phyloP scores from a whole-genome alignment of 1,140 invertebrate species.

The Acyrthosiphon pisum region DNA sequence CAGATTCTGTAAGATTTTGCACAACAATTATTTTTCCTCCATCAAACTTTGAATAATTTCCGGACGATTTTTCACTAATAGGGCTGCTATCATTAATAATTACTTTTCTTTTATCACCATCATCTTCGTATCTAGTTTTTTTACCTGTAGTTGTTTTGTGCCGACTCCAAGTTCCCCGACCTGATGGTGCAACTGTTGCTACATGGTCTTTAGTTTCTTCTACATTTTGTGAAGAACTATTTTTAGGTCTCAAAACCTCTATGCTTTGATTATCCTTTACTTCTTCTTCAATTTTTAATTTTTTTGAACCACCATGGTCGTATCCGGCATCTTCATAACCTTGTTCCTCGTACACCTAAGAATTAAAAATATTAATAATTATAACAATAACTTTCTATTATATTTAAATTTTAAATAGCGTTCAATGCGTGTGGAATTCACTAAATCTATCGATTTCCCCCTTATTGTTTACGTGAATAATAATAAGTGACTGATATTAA shows the following conservation, averaged over 20 bases:
- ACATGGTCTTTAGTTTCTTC: slow-evolving; percentile 38
- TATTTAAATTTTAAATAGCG: slow-evolving; percentile 21
- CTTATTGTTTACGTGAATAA: slow-evolving; percentile 18
- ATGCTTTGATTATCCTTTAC: slow-evolving; percentile 49
- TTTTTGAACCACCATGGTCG: slow-evolving; percentile 76
- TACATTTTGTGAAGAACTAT: background rate
- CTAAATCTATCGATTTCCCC: slow-evolving; percentile 18
- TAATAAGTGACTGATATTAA: background rate
- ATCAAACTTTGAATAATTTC: slow-evolving; percentile 41
- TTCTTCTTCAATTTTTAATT: slow-evolving; percentile 68
- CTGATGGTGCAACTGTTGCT: background rate
- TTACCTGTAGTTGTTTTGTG: slow-evolving; percentile 30
- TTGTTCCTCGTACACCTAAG: slow-evolving; percentile 76
- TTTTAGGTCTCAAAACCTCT: slow-evolving; percentile 5
- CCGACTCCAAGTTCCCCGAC: slow-evolving; percentile 41
- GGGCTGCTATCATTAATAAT: background rate
- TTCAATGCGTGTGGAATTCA: background rate
- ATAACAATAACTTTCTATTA: slow-evolving; percentile 43
- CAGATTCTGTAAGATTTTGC: background rate
- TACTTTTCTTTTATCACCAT: slow-evolving; percentile 8
- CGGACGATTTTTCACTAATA: slow-evolving; percentile 26
- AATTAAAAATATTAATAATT: slow-evolving; percentile 27
- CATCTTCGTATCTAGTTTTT: slow-evolving; percentile 26
- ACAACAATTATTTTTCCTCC: slow-evolving; percentile 26
- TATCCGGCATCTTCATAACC: slow-evolving; percentile 80